Evolutionary conservation across 2,888 invertebrate species (phyloP), one percentile per base, ranked within the genome.

Genomic region (Cyclophora punctaria): DNA sequence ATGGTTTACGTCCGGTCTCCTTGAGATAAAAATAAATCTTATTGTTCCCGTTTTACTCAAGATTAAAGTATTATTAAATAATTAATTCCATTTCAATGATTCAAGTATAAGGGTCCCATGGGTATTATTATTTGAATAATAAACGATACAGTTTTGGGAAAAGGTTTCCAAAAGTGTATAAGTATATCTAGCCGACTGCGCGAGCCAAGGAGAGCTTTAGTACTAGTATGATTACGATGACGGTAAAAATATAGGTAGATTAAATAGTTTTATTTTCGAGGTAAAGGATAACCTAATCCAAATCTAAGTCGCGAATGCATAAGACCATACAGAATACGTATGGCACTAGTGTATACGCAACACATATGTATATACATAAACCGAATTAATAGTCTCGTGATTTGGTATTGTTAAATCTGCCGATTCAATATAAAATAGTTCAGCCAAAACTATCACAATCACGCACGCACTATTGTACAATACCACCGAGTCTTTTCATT

Each of bases 381-480:
- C n/a, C n/a, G n/a, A n/a, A n/a, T n/a, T n/a, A n/a, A n/a, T n/a
- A 20, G 20, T 20, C 20, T 20, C 20, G 20, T 20, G 20, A 20
- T 20, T 20, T 44, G 20, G 5, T 45, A 64, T 64, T 63, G 59
- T 66, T 63, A 69, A 66, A 65, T 66, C 59, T 66, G 65, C 64
- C 59, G 55, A 70, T 67, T 64, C 66, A 60, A 49, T 47, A 54
- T 60, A 53, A 57, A 51, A 50, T 49, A 53, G 5, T 34, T 44
- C 55, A 41, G 58, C 70, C 67, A 65, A 72, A 80, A 81, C 76
- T 82, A 80, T 75, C 71, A 73, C 71, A 73, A 76, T 73, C 82
- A 80, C 81, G 81, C 83, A 80, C 80, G 70, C 71, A 72, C 72
- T 73, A 74, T 75, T 73, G 76, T 78, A 84, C 83, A 84, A 83